Base-by-base conservation (phyloP, 1,140 invertebrate genomes). In the Cydia strobilella region DNA sequence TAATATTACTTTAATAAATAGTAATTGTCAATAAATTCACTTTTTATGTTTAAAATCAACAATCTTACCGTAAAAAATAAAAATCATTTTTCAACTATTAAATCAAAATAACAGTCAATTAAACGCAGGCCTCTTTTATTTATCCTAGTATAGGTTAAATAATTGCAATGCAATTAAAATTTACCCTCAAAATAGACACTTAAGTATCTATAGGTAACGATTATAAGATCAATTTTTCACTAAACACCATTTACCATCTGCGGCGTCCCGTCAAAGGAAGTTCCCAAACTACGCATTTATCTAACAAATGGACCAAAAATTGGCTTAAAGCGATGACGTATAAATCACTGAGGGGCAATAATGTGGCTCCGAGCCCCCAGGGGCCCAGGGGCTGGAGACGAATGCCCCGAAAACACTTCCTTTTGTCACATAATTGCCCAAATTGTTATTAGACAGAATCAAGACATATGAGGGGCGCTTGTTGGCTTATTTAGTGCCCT, bases 401-500 rank as follows among this genome's bases (percentile, higher is more conserved):
- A 85, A 87, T 84, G 83, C 75, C 79, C 74, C 84, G 85, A 84
- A 86, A 39, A 90, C 85, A 87, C 86, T 90, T 91, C 88, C 90
- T 87, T 89, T 86, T 90, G 90, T 91, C 88, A 90, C 86, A 87
- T 91, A 91, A 89, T 91, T 86, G 87, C 83, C 86, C 80, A 90
- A 91, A 91, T 90, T 90, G 90, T 90, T 91, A 91, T 92, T 92
- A 92, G 88, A 86, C 79, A 81, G 85, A 90, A 92, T 90, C 90
- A 87, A 92, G 90, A 92, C 88, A 89, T 90, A 92, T 92, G 86
- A 83, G 84, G 83, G 84, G 81, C 80, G 69, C 77, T 82, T 78
- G 76, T 73, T 71, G 77, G 51, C 73, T 82, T 81, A 82, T 82
- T 80, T 78, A 76, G 74, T 79, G 79, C 79, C 75, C 81, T 74